These are phyloP conservation scores for Drosophila gaucha DNA, from an alignment of 2,888 invertebrate species.

Conservation along the genomic window DNA sequence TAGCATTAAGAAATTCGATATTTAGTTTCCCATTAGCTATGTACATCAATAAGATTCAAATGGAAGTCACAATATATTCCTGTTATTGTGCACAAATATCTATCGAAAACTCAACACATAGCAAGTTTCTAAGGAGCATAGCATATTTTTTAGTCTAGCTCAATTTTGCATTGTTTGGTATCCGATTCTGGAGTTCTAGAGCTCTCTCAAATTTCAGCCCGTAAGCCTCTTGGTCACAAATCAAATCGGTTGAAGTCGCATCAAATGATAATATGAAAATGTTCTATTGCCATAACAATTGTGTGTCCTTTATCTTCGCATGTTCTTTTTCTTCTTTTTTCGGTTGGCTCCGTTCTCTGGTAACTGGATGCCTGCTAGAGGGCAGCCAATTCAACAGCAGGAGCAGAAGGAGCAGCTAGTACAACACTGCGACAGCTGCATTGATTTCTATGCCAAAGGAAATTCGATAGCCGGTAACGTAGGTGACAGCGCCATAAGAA, in stretches of 20 bases:
- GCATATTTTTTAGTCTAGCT: too few species aligned
- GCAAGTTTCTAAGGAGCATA: too few species aligned
- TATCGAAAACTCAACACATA: neutral
- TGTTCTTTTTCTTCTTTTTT: neutral
- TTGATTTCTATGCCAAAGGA: constrained; percentile 40
- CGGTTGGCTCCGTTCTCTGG: neutral
- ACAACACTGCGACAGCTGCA: constrained; percentile 33
- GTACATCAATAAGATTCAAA: too few species aligned
- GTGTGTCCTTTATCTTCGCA: neutral
- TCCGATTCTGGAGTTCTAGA: neutral
- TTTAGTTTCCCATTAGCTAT: too few species aligned
- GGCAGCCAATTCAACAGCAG: neutral
- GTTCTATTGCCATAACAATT: constrained; percentile 22
- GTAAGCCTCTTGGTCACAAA: constrained; percentile 13
- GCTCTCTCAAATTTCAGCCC: neutral
- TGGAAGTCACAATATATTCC: neutral
- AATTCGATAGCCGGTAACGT: constrained; percentile 48
- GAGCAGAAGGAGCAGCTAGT: neutral
- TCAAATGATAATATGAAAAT: constrained; percentile 21
- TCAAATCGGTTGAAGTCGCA: constrained; percentile 18
- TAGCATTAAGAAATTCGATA: neutral
- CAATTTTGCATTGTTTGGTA: neutral
- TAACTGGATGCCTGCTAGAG: constrained; percentile 3
- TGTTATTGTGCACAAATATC: neutral
- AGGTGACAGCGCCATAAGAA: constrained; percentile 29